Base-by-base conservation (phyloP, 1,140 invertebrate genomes). In the Leguminivora glycinivorella region DNA sequence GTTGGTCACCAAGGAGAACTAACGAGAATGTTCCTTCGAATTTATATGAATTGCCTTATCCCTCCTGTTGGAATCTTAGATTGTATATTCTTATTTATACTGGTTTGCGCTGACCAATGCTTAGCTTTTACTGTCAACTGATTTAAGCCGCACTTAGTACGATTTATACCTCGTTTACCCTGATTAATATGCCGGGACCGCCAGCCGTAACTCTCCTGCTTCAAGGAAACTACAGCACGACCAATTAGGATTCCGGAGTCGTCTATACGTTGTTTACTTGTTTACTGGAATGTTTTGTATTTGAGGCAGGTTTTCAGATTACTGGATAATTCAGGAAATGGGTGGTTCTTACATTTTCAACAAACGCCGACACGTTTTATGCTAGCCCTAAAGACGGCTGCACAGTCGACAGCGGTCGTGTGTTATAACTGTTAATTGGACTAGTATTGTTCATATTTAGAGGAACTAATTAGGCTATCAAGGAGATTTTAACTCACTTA, bases 111-210 rank as follows among this genome's bases (percentile, higher is more conserved):
- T 47, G n/a, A 38, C 34, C 34, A 38, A 38, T 38, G 34, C 34
- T 38, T 38, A 38, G 34, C 34, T 38, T 38, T 38, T 38, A 52
- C 47, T 52, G 47, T 22, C 47, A 5, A 6, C 47, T 1, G 47
- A 19, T 17, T 52, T 52, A 52, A 52, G 7, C 19, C 47, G 47
- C 19, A 10, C 47, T 52, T 52, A 19, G 5, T n/a, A n/a, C 17
- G 47, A 52, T 52, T 52, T 52, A 52, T 52, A 52, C 47, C 17
- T 52, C 47, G 47, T 52, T 52, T 52, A 52, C 22, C 47, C 47
- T 52, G 47, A 52, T 52, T 52, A 52, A 52, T 52, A 52, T 52
- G 47, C 47, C 17, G 47, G 17, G 19, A 17, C 19, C 47, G 47
- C 47, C 47, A 22, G 47, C 47, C 19, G 47, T 52, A 52, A 52